Percentiles rank a stretch among this genome's conserved stretches.
Evolutionary conservation across 2,797 vertebrate genomes (phyloP).

Genomic region (Champsocephalus esox): DNA sequence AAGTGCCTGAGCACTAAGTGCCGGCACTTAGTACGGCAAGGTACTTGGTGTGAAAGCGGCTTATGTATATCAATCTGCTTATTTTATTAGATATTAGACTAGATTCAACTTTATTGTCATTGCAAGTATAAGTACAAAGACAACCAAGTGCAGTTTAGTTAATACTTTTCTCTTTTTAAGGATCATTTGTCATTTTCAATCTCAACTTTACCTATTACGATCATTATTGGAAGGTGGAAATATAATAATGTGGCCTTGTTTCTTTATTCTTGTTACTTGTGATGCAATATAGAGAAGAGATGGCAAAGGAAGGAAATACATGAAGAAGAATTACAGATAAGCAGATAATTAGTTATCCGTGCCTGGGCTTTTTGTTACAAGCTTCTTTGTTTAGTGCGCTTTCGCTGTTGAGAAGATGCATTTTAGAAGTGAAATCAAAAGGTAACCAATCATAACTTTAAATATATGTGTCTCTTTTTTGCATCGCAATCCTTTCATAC

Average conservation of each 20-base stretch:
- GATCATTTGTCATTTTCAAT: not conserved
- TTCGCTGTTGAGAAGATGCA: conserved; percentile 2
- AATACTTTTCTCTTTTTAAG: not conserved
- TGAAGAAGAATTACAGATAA: not conserved
- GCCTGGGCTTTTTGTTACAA: conserved; percentile 27
- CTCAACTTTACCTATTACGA: conserved; percentile 3
- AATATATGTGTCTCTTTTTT: conserved; percentile 14
- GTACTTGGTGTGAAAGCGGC: too few relatives aligned
- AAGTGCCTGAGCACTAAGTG: too few relatives aligned
- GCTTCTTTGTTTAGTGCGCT: conserved; percentile 9
- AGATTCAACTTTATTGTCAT: too few relatives aligned
- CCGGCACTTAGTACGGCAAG: too few relatives aligned
- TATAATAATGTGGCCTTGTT: conserved; percentile 26
- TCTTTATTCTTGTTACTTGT: conserved; percentile 13
- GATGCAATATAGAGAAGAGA: conserved; percentile 7
- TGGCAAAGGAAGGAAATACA: not conserved
- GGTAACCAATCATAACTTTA: not conserved
- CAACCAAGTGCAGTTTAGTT: not conserved
- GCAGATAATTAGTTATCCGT: conserved; percentile 10
- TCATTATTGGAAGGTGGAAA: conserved; percentile 4
- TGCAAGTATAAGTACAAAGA: conserved; percentile 5
- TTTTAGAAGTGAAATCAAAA: not conserved
- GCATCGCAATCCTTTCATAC: conserved; percentile 15
- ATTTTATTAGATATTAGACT: too few relatives aligned
- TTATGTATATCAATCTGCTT: too few relatives aligned